Base-by-base conservation (phyloP, 2,797 vertebrate genomes). In the Pangasius djambal region DNA sequence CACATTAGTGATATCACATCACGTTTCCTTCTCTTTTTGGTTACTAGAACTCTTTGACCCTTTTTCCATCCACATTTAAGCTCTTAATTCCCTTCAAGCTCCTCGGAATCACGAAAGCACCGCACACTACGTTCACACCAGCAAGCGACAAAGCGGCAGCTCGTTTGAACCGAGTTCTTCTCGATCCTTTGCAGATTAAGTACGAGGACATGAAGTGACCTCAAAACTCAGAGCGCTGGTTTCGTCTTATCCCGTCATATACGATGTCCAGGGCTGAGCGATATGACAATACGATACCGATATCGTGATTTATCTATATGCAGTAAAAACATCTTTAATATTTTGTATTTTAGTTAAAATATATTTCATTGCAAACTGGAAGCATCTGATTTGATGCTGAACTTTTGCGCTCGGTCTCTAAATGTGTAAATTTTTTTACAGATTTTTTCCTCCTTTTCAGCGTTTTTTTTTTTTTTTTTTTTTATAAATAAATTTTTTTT, bases 11-110 rank as follows among this genome's bases (percentile, higher is more conserved):
- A 57, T 12, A 20, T 7, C 34, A 52, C 44, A 22, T 65, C 86
- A 70, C 63, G 48, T 28, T 81, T 65, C 22, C 5, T 13, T 63
- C 37, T 63, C 13, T 28, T 65, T 84, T 84, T 31, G 10, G 16
- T 75, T 50, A 72, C 61, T 15, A 50, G 10, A 88, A 63, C 50
- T 4, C 25, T 40, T 28, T n/a, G 16, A 31, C 40, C 69, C 57
- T 59, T 84, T 72, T 50, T 61, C 40, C 13, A 50, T 65, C 79
- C n/a, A 88, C 0, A 16, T 88, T 77, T 65, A 57, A 65, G 44
- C 37, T 48, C 22, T 63, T 48, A n/a, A 65, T 83, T 65, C 59
- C 25, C 12, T 44, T 83, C 25, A n/a, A n/a, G 15, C 6, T 0
- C 81, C 6, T n/a, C 6, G 34, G 9, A 61, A 20, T 16, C 52